Evolutionary conservation across 30 jellyfish, hydroid and myxozoan genomes (phyloP), one percentile per base, ranked within the genome.

Genomic region (Mastigias papua): DNA sequence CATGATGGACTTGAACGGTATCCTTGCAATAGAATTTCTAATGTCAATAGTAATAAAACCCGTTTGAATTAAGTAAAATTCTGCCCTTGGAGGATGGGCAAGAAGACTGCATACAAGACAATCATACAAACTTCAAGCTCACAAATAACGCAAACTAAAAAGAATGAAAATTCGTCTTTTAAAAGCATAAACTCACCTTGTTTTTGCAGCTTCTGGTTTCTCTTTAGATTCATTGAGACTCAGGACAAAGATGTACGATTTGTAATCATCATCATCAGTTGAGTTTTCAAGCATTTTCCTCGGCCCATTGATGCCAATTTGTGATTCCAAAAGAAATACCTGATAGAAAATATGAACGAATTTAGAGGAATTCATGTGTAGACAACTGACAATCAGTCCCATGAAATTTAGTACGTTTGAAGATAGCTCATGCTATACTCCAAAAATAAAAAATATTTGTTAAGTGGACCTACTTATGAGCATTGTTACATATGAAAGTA

Each of bases 281-380:
- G 84, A 62, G 19, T 90, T 66, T 16, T 81, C 98, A 3, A 97
- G 50, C 22, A 71, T 23, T 48, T 69, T 69, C 83, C 82, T 77
- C 10, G 97, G 97, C 16, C 91, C 48, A 31, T 86, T 37, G 42
- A 78, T 72, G 26, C 86, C 93, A 26, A 95, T 78, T 69, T 95
- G 99, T 6, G 97, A 82, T 46, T 95, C 99, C 85, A 95, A 85
- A 28, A 95, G 73, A 86, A 95, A 95, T 23, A 95, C 99, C 99
- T 95, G 63, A 48, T 15, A 48, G 26, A 54, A 42, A 42, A 42
- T 4, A 4, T 42, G 54, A 8, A 4, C 13, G 54, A 8, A 42
- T 4, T 4, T 42, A 42, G 67, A 21, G 17, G 2, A 54, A 54
- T 19, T 3, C 27, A 54, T 0, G 0, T 6, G 17, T 2, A 54